Evolutionary conservation across 2,888 invertebrate genomes (phyloP).

Genomic region (Hypomecis atomaria): DNA sequence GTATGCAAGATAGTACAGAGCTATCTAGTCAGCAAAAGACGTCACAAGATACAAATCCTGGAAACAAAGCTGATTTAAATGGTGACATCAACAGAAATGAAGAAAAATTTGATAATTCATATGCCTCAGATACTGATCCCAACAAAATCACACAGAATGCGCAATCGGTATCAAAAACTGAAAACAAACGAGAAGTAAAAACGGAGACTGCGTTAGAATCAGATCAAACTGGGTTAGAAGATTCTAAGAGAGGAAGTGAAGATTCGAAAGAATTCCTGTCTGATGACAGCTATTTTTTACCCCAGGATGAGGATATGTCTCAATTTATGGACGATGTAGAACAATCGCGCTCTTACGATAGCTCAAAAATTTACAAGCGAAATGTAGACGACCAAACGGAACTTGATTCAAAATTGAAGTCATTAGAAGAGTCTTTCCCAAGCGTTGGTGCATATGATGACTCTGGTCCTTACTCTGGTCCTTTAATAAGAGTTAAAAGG

Average conservation of each 20-base stretch:
- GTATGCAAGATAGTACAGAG: conserved; percentile 51
- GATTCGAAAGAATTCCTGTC: conserved; percentile 50
- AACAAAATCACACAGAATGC: conserved; percentile 48
- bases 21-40: conserved; percentile 54
- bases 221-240: conserved; percentile 35
- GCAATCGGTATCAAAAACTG: conserved; percentile 55
- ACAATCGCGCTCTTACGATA: conserved; percentile 48
- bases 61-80: conserved; percentile 52
- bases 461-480: conserved; percentile 49
- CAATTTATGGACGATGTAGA: conserved; percentile 55
- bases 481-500: conserved; percentile 74
- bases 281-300: conserved; percentile 52
- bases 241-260: conserved; percentile 50
- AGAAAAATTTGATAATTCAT: conserved; percentile 47
- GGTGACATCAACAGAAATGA: conserved; percentile 43
- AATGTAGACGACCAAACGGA: conserved; percentile 57
- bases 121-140: conserved; percentile 41
- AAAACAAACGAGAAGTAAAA: conserved; percentile 71
- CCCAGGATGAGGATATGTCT: conserved; percentile 58
- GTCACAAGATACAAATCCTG: conserved; percentile 48
- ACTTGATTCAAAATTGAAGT: conserved; percentile 62
- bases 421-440: conserved; percentile 77
- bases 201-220: conserved; percentile 48
- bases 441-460: conserved; percentile 61
- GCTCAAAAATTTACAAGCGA: conserved; percentile 58